These are phyloP conservation scores for Corythornis cristatus DNA, from an alignment of 2,113 vertebrate species.

Conservation along the genomic window DNA sequence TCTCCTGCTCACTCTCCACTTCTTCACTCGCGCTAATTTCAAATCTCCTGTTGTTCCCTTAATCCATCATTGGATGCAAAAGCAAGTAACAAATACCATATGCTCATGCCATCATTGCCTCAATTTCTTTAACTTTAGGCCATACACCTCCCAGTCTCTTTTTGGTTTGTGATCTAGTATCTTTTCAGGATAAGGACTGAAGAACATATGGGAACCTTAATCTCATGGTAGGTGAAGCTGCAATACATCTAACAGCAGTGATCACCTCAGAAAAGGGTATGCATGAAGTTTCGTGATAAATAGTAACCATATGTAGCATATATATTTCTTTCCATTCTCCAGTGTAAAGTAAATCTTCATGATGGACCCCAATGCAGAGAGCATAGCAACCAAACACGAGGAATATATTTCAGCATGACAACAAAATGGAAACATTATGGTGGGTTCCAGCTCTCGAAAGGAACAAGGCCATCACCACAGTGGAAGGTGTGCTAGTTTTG, in stretches of 20 bases:
- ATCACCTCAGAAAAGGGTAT: neutral
- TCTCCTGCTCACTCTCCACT: neutral
- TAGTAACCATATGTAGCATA: neutral
- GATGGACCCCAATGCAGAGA: neutral
- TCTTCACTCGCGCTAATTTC: neutral
- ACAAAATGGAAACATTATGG: neutral
- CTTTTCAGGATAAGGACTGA: neutral
- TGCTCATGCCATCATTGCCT: neutral
- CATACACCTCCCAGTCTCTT: neutral
- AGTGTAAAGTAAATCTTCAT: neutral
- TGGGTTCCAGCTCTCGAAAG: accelerated
- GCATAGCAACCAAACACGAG: neutral
- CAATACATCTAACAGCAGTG: neutral
- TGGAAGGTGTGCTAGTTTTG: neutral
- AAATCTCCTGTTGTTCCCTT: neutral
- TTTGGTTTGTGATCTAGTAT: neutral
- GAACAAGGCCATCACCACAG: neutral
- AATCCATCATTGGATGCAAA: neutral
- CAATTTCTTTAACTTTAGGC: neutral
- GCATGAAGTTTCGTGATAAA: neutral
- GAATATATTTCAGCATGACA: accelerated
- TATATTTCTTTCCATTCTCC: neutral
- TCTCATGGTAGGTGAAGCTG: neutral
- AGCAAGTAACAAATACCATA: neutral
- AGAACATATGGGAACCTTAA: neutral